Evolutionary conservation across 2,797 vertebrate species (phyloP), one percentile per base, ranked within the genome.

Genomic region (Melanotaenia pygmaea): DNA sequence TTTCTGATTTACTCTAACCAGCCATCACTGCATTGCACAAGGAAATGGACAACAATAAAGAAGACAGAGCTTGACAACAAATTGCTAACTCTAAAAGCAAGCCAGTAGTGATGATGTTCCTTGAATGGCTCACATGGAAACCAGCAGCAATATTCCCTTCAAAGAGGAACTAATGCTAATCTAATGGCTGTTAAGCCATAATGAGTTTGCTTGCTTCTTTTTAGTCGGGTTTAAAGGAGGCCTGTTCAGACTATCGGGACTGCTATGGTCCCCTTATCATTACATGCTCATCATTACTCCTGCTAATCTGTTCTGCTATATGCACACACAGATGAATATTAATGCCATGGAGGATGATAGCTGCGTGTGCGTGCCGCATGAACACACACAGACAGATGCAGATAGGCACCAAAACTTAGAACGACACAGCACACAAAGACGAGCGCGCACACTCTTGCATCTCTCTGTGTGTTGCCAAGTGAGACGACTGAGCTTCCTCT

Each of bases 221-320:
- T 76, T 84, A 88, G 87, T 76, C 22, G 76, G 85, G 82, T 90
- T 91, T 83, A 85, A 83, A 84, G 83, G 74, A 83, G 83, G 85
- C 86, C 89, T 90, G 91, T 91, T 93, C 84, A 82, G 88, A 87
- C 89, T 87, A 67, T 80, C 75, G 86, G 83, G 87, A 88, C 80
- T 70, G 85, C 87, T 65, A 81, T 72, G 87, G 89, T 89, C 88
- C 86, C 87, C 80, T 91, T 91, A 91, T 92, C 91, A 90, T 91
- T 91, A 90, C 91, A 90, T 84, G 90, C 88, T 92, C 86, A 92
- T 92, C 91, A 91, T 91, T 88, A 89, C 88, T 88, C 74, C 87
- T 86, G 84, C 91, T 93, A 93, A 93, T 93, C 91, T 93, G 91
- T 91, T 90, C 88, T 86, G 89, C 88, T 90, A 85, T 81, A 76